These are phyloP conservation scores for Meiosimyza platycephala DNA, from an alignment of 2,888 invertebrate genomes.

Conservation along the genomic window DNA sequence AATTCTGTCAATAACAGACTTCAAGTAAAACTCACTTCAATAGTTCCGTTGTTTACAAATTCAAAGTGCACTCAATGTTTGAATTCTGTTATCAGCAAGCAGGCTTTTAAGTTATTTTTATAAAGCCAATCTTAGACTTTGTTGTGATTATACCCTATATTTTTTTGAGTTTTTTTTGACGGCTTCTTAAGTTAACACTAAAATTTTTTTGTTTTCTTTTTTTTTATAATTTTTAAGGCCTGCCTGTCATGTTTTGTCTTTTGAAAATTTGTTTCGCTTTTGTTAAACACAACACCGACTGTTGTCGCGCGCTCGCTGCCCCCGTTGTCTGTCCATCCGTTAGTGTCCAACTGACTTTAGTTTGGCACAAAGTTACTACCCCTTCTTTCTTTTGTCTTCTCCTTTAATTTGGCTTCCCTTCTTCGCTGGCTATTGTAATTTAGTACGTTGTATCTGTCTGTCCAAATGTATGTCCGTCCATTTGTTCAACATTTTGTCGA, in stretches of 20 bases:
- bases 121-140: no score
- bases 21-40: no score
- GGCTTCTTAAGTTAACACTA: conserved; percentile 4
- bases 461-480: conserved; percentile 1
- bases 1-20: no score
- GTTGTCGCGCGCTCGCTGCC: background rate
- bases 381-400: no score
- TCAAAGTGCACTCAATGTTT: no score
- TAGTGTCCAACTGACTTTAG: background rate
- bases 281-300: conserved; percentile 23
- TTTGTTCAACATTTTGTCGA: conserved; percentile 29
- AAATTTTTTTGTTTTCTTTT: conserved; percentile 20
- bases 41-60: no score
- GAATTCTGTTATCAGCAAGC: no score
- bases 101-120: no score
- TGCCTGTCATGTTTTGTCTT: conserved; percentile 31
- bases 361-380: no score
- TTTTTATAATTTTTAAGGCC: conserved; percentile 8
- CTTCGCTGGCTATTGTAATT: background rate
- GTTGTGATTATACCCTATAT: no score
- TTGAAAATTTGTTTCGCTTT: conserved; percentile 34
- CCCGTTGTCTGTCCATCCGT: background rate
- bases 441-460: background rate
- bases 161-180: no score
- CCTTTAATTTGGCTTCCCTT: no score